phyloP scores from a whole-genome alignment of 2,888 invertebrate species.

The Cantharis flavilabris region DNA sequence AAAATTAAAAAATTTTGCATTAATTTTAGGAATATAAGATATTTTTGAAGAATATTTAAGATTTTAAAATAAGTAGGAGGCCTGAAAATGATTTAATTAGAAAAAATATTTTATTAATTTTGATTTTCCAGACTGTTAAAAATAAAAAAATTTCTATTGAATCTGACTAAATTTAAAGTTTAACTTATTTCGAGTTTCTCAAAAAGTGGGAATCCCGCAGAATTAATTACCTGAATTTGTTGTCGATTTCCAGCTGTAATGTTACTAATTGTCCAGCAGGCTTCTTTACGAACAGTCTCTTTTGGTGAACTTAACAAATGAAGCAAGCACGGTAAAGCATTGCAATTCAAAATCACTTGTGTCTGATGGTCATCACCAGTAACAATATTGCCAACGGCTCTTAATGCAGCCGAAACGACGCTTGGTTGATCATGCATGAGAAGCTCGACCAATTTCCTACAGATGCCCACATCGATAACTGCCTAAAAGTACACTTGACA shows the following conservation, averaged over 20 bases:
- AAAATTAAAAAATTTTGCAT: too few relatives aligned
- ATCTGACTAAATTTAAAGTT: too few relatives aligned
- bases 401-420: constrained; percentile 88
- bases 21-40: too few relatives aligned
- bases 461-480: constrained; percentile 94
- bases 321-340: constrained; percentile 81
- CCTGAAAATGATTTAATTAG: too few relatives aligned
- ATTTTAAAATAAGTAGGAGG: too few relatives aligned
- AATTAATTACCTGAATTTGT: constrained; percentile 79
- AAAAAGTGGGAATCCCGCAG: not conserved
- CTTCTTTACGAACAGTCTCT: constrained; percentile 90
- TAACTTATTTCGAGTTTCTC: too few relatives aligned
- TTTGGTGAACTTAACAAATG: constrained; percentile 76
- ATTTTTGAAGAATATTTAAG: too few relatives aligned
- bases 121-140: too few relatives aligned
- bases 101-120: too few relatives aligned
- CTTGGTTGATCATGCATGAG: constrained; percentile 79
- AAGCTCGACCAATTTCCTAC: constrained; percentile 62
- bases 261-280: constrained; percentile 97
- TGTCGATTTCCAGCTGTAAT: constrained; percentile 93
- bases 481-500: constrained; percentile 59
- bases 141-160: too few relatives aligned
- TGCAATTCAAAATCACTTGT: constrained; percentile 90
- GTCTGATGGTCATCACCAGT: constrained; percentile 97
- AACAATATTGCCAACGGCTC: constrained; percentile 98